phyloP scores from a whole-genome alignment of 1,140 invertebrate genomes.

The Plectrocnemia conspersa region DNA sequence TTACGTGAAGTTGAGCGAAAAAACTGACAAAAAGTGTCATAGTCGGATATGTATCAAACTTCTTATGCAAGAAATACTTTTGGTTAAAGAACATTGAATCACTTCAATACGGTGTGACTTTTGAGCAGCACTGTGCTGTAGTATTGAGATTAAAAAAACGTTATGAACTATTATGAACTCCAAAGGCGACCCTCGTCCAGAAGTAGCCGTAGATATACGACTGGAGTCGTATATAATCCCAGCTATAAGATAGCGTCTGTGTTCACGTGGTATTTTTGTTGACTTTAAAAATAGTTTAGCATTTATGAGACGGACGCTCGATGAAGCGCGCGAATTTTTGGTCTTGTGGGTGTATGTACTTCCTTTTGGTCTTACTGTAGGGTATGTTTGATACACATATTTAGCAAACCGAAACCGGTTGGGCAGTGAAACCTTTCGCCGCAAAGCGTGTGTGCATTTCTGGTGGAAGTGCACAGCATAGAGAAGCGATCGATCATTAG shows the following conservation, averaged over 20 bases:
- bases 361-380: too few relatives aligned
- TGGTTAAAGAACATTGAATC: too few relatives aligned
- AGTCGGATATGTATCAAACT: too few relatives aligned
- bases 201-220: slow-evolving; percentile 2
- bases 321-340: slow-evolving; percentile 2
- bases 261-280: slow-evolving; percentile 13
- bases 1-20: slow-evolving; percentile 3
- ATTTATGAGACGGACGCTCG: not conserved
- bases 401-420: not conserved
- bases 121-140: too few relatives aligned
- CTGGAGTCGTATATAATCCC: slow-evolving; percentile 11
- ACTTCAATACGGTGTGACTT: too few relatives aligned
- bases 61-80: too few relatives aligned
- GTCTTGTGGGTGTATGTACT: too few relatives aligned
- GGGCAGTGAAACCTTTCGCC: not conserved
- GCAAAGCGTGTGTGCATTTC: not conserved
- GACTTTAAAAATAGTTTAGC: slow-evolving; percentile 19
- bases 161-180: too few relatives aligned
- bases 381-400: not conserved
- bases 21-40: too few relatives aligned
- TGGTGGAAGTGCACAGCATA: not conserved
- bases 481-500: too few relatives aligned
- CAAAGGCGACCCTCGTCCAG: slow-evolving; percentile 9
- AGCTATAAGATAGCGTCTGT: slow-evolving; percentile 16
- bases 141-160: too few relatives aligned